These are phyloP conservation scores for Rosalia funebris DNA, from an alignment of 2,888 invertebrate species.

Conservation along the genomic window DNA sequence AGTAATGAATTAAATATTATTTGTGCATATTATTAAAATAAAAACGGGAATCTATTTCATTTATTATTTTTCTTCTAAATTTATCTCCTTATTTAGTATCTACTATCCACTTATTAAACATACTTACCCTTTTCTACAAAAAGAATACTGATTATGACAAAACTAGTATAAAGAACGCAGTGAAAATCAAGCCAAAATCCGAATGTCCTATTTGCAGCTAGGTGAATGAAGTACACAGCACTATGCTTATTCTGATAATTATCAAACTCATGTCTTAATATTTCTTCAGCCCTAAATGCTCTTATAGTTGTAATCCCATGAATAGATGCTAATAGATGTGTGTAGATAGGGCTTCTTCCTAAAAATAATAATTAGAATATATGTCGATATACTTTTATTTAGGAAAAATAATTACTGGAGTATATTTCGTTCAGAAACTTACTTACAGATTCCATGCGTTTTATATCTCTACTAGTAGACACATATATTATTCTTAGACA, in stretches of 20 bases:
- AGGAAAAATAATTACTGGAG: too few species aligned
- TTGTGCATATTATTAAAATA: too few species aligned
- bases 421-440: too few species aligned
- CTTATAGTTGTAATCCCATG: constrained; percentile 81
- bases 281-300: constrained; percentile 72
- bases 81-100: too few species aligned
- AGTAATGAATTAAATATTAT: too few species aligned
- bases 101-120: too few species aligned
- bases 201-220: constrained; percentile 72
- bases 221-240: constrained; percentile 76
- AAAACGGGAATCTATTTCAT: too few species aligned
- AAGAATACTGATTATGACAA: constrained; percentile 72
- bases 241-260: constrained; percentile 72
- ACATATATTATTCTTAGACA: constrained; percentile 39
- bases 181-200: constrained; percentile 75
- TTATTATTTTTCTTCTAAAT: too few species aligned
- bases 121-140: constrained; percentile 67
- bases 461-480: constrained; percentile 44
- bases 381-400: too few species aligned
- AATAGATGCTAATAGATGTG: constrained; percentile 76
- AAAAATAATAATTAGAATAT: too few species aligned
- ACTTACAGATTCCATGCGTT: constrained; percentile 44
- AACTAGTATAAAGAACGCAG: constrained; percentile 70
- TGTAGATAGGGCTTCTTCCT: constrained; percentile 82
- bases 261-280: constrained; percentile 71